Evolutionary conservation across 37 sponge, comb jelly and placozoan genomes (phyloP).

Genomic region (Dysidea cf. avara): DNA sequence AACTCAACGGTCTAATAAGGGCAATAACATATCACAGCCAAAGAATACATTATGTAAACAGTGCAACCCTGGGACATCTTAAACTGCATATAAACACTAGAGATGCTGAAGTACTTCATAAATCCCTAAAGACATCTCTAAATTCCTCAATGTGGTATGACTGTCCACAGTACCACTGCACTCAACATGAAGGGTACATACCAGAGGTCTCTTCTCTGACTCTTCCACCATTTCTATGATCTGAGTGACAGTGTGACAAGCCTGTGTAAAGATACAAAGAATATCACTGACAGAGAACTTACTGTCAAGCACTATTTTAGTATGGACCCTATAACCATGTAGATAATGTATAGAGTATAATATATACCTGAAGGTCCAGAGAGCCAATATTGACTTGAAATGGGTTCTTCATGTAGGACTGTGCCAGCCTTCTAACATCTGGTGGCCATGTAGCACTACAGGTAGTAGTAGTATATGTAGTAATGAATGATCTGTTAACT

Average conservation of each 20-base stretch:
- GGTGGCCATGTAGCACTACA: slow-evolving; percentile 98
- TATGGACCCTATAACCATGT: too few relatives aligned
- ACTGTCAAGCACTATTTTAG: too few relatives aligned
- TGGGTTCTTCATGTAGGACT: slow-evolving; percentile 85
- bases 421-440: slow-evolving; percentile 85
- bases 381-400: slow-evolving; percentile 91
- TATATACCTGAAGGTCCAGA: slow-evolving; percentile 83
- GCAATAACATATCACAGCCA: too few relatives aligned
- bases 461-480: not conserved
- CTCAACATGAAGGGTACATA: slow-evolving; percentile 10
- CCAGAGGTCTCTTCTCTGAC: slow-evolving; percentile 72
- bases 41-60: not conserved
- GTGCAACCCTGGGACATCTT: slow-evolving; percentile 3
- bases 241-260: slow-evolving; percentile 86
- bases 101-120: not conserved
- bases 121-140: not conserved
- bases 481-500: not conserved
- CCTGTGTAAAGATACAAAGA: slow-evolving; percentile 40
- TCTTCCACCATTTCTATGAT: slow-evolving; percentile 76
- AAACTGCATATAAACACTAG: not conserved
- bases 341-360: too few relatives aligned
- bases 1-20: slow-evolving; percentile 60
- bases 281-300: not conserved
- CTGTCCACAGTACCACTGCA: too few relatives aligned
- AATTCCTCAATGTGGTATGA: not conserved